Evolutionary conservation across 2,888 invertebrate species (phyloP), one percentile per base, ranked within the genome.

Genomic region (Rhagophthalmus giganteus): DNA sequence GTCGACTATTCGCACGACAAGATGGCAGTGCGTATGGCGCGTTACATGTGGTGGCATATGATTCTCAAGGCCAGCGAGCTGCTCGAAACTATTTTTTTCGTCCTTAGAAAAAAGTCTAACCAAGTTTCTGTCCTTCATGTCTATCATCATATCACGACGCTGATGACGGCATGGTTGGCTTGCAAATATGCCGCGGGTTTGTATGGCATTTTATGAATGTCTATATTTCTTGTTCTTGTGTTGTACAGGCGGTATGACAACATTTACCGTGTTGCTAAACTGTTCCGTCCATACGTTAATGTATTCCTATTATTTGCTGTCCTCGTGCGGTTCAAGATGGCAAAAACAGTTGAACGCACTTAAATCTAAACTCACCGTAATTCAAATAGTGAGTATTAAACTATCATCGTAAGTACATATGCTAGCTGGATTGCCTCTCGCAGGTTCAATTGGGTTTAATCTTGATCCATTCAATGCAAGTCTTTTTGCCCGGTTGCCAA

Each of bases 101-200:
- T 87, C 8, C 67, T 89, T 59, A 78, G 89, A 51, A 87, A 87
- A 71, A 88, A 85, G 67, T 77, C 81, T 50, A 80, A 79, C 31
- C 89, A 89, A 74, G 83, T 86, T 3, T 82, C 88, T 0, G 82
- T 81, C 54, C 74, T 89, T 32, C 89, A 89, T 60, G 74, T 89
- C 1, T 88, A 88, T 65, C 89, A 89, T 72, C 89, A 89, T 59
- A 73, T 80, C 35, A 77, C 81, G 35, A 80, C 86, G 0, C 67
- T 84, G 24, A 65, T 79, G 7, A 74, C 87, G 2, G 70, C 81
- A 0, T 88, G 86, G 82, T 58, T 80, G 0, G 80, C 75, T 1
- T 76, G 81, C 25, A 86, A 84, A 74, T 83, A 80, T 64, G 77
- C 83, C 55, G 81, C 84, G 76, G 87, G 88, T 88, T 75, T 64